These are phyloP conservation scores for Bugula neritina DNA, from an alignment of 2,888 invertebrate genomes.

Conservation along the genomic window DNA sequence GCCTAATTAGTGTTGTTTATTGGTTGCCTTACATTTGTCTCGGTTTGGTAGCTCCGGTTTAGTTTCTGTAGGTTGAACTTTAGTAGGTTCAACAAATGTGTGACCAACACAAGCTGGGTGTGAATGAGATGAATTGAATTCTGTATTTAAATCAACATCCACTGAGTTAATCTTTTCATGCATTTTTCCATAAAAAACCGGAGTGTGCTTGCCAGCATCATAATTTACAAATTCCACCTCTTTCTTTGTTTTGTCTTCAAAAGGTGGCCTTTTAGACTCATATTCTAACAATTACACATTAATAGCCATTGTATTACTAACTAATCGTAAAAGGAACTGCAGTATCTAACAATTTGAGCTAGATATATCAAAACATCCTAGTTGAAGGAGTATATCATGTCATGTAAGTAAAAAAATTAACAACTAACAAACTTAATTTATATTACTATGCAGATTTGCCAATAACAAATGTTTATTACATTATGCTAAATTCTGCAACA, in stretches of 20 bases:
- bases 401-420: no score
- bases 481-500: no score
- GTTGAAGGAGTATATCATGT: no score
- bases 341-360: no score
- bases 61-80: conserved; percentile 38
- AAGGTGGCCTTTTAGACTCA: conserved; percentile 34
- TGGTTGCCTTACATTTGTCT: conserved; percentile 40
- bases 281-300: conserved; percentile 37
- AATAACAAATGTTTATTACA: no score
- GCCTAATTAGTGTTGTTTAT: no score
- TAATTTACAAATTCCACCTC: conserved; percentile 43
- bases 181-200: conserved; percentile 50
- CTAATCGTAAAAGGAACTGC: no score
- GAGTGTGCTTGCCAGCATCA: conserved; percentile 46
- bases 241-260: conserved; percentile 38
- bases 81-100: conserved; percentile 44
- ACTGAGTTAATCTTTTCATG: conserved; percentile 33
- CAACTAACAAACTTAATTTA: no score
- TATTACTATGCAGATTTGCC: no score
- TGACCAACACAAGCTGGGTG: conserved; percentile 50
- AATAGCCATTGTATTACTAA: no score
- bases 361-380: no score
- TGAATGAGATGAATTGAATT: conserved; percentile 42
- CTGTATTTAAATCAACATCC: conserved; percentile 38
- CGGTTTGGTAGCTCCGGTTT: conserved; percentile 42